Conservation (phyloP, 1,140 invertebrate species). For the Medauroidea extradentata region DNA sequence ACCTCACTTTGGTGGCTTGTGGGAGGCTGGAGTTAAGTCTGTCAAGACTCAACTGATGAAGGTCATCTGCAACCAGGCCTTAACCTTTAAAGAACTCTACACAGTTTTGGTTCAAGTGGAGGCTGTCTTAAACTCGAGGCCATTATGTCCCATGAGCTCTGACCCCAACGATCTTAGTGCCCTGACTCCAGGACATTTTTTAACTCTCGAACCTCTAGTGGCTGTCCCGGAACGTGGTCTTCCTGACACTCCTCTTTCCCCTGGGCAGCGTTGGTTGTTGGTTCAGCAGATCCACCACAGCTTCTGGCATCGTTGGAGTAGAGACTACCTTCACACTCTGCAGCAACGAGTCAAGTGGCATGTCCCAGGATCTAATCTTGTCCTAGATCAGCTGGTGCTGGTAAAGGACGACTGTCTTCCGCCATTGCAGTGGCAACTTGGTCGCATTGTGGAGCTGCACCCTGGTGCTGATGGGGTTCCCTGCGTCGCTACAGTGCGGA, state of each 20-base stretch:
- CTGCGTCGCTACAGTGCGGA: too few species aligned
- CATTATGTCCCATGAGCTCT: conserved; percentile 18
- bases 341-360: too few species aligned
- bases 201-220: conserved; percentile 29
- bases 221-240: not conserved
- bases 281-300: not conserved
- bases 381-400: too few species aligned
- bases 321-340: too few species aligned
- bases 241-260: not conserved
- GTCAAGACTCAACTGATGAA: not conserved
- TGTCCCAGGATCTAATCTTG: too few species aligned
- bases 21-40: conserved; percentile 28
- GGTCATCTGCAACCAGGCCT: conserved; percentile 2
- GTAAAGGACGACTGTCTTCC: too few species aligned
- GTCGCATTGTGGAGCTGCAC: too few species aligned
- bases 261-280: not conserved
- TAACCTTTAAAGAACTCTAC: conserved; percentile 25
- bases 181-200: conserved; percentile 35
- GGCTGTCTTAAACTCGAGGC: conserved; percentile 37
- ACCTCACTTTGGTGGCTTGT: conserved; percentile 30
- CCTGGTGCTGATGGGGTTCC: too few species aligned
- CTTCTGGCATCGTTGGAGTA: not conserved
- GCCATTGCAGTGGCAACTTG: too few species aligned
- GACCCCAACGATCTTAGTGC: conserved; percentile 22
- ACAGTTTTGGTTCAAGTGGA: conserved; percentile 34